Evolutionary conservation across 2,888 invertebrate species (phyloP).

Genomic region (Drosophila anceps): DNA sequence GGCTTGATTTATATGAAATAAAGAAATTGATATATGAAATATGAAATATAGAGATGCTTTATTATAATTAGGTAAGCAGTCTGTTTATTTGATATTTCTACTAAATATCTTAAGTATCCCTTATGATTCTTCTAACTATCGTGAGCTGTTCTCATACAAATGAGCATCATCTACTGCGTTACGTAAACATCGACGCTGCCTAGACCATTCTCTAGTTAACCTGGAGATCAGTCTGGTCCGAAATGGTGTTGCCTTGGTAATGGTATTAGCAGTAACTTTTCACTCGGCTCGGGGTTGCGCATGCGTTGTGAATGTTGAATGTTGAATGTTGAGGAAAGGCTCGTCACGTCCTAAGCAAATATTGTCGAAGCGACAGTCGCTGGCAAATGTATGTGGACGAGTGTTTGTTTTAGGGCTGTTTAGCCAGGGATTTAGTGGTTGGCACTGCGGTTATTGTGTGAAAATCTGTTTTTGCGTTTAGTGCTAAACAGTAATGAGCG

Average conservation of each 20-base stretch:
- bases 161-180: neutral
- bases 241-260: conserved; percentile 44
- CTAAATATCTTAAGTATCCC: neutral
- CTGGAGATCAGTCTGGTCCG: conserved; percentile 9
- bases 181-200: neutral
- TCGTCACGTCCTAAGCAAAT: conserved; percentile 69
- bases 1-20: too few relatives aligned
- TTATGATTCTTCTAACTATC: neutral
- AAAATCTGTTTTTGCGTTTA: conserved; percentile 69
- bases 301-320: conserved; percentile 57
- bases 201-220: neutral
- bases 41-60: neutral
- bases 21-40: neutral
- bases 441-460: conserved; percentile 67
- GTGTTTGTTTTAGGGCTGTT: conserved; percentile 64
- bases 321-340: conserved; percentile 28
- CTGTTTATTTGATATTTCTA: neutral
- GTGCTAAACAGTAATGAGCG: conserved; percentile 63
- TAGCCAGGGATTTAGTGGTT: conserved; percentile 68
- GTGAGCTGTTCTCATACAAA: neutral
- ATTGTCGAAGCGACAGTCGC: conserved; percentile 50
- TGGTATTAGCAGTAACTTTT: conserved; percentile 78
- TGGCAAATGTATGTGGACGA: conserved; percentile 42
- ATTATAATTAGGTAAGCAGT: too few relatives aligned
- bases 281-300: conserved; percentile 64